phyloP scores from a whole-genome alignment of 2,888 invertebrate species.

The Eueremaeus valkanovi region DNA sequence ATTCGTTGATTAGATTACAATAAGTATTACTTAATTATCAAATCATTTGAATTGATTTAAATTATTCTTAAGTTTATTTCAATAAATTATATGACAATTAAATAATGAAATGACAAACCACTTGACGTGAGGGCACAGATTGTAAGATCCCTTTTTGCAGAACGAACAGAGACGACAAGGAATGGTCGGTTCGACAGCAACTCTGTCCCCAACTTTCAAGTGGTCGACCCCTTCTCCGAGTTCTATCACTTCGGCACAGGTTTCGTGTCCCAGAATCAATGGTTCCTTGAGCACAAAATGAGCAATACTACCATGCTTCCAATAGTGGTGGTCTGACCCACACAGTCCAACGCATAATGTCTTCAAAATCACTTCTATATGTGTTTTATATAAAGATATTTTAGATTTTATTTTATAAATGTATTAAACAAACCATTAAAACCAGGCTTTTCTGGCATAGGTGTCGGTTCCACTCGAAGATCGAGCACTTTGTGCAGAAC shows the following conservation, averaged over 20 bases:
- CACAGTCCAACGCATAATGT: slow-evolving; percentile 56
- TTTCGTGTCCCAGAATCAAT: slow-evolving; percentile 57
- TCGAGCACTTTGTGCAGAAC: slow-evolving; percentile 50
- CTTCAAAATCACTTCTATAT: slow-evolving; percentile 33
- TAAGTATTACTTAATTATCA: background rate
- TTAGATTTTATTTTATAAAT: too few species aligned
- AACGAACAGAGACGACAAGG: slow-evolving; percentile 53
- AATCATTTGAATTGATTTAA: background rate
- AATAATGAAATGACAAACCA: background rate
- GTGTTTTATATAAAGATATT: too few species aligned
- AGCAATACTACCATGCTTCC: slow-evolving; percentile 55
- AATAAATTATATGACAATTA: background rate
- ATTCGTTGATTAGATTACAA: background rate
- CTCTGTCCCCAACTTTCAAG: slow-evolving; percentile 52
- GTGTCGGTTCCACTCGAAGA: slow-evolving; percentile 47
- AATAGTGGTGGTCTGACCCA: slow-evolving; percentile 57
- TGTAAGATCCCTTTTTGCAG: slow-evolving; percentile 57
- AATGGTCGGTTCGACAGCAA: slow-evolving; percentile 54
- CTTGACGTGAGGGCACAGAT: slow-evolving; percentile 55
- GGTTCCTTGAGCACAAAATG: slow-evolving; percentile 54
- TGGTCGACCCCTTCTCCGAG: slow-evolving; percentile 54
- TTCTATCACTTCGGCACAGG: slow-evolving; percentile 52
- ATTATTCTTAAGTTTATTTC: background rate
- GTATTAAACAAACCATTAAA: slow-evolving; percentile 40
- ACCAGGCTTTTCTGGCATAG: slow-evolving; percentile 41